Base-by-base conservation (phyloP, 2,888 invertebrate genomes). In the Hedya salicella region DNA sequence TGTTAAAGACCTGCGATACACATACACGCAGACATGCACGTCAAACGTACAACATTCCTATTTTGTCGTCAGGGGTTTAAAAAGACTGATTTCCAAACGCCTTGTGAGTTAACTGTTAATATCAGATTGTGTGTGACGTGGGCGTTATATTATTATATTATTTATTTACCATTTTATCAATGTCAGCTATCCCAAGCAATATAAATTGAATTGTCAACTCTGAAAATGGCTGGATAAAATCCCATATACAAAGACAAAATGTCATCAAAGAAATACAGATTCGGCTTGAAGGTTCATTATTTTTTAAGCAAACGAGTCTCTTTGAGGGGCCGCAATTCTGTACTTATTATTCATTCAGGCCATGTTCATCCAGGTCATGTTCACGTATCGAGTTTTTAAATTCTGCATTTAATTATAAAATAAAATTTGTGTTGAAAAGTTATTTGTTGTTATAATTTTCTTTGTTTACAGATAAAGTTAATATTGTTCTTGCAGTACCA, bases 191-290 rank as follows among this genome's bases (percentile, higher is more conserved):
- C 25, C 25, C 6, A 0, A 25, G 6, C 6, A 6, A 25, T 6
- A 25, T 25, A 49, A 49, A 42, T n/a, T 13, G 30, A 39, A 36
- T 25, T 40, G 25, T 49, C 25, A 49, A 60, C 40, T 32, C 17
- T 49, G 39, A 49, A 50, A 59, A 64, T 44, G 42, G 42, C 44
- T 50, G 32, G 25, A 17, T 44, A 40, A 60, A 52, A 14, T 44
- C 46, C 32, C 62, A 6, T 54, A 48, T 48, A 9, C 9, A 25
- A 54, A 61, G 42, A 67, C 53, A 67, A 56, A 54, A 67, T 62
- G 54, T 67, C 62, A 62, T 57, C 67, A 62, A 62, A 67, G 61
- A 62, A 42, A 67, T 67, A 62, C 62, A 67, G 54, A 67, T 57
- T 56, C 44, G 50, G 48, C 46, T 36, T 48, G 40, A 40, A 42